Evolutionary conservation across 2,888 invertebrate species (phyloP), one percentile per base, ranked within the genome.

Genomic region (Oscheius sp.): DNA sequence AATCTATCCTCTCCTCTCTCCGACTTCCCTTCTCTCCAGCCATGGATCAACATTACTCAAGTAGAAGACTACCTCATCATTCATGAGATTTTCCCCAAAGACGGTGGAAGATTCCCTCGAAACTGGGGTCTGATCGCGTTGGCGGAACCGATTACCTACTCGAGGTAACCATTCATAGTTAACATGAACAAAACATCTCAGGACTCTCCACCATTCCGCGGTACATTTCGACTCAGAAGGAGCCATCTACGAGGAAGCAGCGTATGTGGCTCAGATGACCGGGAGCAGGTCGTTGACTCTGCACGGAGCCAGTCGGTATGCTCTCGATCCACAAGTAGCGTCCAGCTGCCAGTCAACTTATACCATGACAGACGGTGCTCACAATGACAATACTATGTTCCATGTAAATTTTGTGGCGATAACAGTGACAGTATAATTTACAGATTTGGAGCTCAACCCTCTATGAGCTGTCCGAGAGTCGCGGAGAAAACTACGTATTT

Each of bases 201-300:
- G 65, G 29, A 50, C 21, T 5, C 21, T 65, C 29, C 65, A 65
- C 33, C 65, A 65, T 35, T 65, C 65, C 21, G 65, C 65, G 1
- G 65, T 65, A 1, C 65, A 65, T 65, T 65, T 65, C 51, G 65
- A 65, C 51, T 65, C 65, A 13, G 65, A 65, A 35, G 65, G 65
- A 10, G 29, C 65, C 2, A 65, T 65, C 10, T 65, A 65, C 65
- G 65, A 65, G 35, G 65, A 65, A 51, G 48, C 65, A 3, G 51
- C 35, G 13, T 32, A 51, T 32, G 65, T 65, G 7, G 29, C 50
- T 50, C 65, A 65, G n/a, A 51, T 47, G 9, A 65, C 65, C 10
- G 50, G 33, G 48, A 65, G 65, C 32, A 21, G 65, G 11, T 65
- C 65, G 9, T 29, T 65, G 21, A 13, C 65, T 29, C 32, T 50